A percentile compares a stretch with the other conserved stretches of the same genome.
These are phyloP conservation scores for Zosterops pallidus DNA, from an alignment of 2,113 vertebrate species.

Conservation along the genomic window DNA sequence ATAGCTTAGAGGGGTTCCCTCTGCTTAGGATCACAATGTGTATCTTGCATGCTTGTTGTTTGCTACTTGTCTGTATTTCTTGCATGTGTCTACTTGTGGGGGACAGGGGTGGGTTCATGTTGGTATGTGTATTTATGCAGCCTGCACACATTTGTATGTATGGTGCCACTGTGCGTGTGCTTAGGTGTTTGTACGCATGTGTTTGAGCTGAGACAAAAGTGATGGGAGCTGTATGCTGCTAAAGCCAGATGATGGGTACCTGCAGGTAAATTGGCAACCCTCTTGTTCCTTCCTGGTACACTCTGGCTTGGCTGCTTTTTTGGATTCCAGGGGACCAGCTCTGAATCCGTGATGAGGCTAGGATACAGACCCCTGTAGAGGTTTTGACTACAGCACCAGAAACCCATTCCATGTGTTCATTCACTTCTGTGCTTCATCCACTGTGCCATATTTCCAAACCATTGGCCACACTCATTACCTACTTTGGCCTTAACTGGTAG, in stretches of 20 bases:
- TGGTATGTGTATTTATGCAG: constrained; percentile 11
- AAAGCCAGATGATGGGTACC: neutral
- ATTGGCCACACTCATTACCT: neutral
- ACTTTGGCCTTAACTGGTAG: constrained; percentile 15
- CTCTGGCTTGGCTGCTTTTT: neutral
- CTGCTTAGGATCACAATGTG: neutral
- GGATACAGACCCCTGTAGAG: neutral
- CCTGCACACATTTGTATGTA: neutral
- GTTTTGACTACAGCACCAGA: constrained; percentile 10
- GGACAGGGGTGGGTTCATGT: neutral
- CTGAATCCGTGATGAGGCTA: neutral
- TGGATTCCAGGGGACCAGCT: neutral
- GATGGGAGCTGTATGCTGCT: neutral
- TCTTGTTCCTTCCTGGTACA: neutral
- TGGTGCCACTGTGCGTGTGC: neutral
- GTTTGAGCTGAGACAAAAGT: neutral
- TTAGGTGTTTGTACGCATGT: neutral
- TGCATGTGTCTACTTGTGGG: neutral
- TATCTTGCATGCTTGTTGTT: constrained; percentile 45
- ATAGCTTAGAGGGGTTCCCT: neutral
- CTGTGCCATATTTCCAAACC: neutral
- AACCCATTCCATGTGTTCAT: neutral
- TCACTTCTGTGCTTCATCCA: neutral
- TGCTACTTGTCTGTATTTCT: constrained; percentile 39
- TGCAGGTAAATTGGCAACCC: neutral